Evolutionary conservation across 2,797 vertebrate species (phyloP).

Genomic region (Potorous gilbertii): DNA sequence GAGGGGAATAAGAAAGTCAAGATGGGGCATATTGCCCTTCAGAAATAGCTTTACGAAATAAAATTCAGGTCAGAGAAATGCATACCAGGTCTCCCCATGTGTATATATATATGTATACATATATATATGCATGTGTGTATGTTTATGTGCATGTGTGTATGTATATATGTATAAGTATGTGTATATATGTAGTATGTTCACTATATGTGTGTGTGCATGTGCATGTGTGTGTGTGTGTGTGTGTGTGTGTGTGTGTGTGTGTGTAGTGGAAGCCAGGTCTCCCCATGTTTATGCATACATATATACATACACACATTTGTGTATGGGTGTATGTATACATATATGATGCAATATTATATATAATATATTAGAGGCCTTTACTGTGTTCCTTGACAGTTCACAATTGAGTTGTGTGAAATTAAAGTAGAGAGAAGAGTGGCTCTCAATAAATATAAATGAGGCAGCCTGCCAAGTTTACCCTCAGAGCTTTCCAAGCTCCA

Average conservation of each 20-base stretch:
- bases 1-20: neutral
- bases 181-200: no score
- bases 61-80: slow-evolving; percentile 70
- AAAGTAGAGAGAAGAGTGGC: slow-evolving; percentile 28
- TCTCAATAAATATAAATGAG: slow-evolving; percentile 56
- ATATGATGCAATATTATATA: neutral
- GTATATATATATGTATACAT: neutral
- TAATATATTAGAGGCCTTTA: slow-evolving; percentile 63
- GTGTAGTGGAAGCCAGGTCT: no score
- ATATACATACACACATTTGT: no score
- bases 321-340: neutral
- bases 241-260: no score
- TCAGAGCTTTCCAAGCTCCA: slow-evolving; percentile 38
- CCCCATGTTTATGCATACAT: no score
- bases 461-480: slow-evolving; percentile 35
- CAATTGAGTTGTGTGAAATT: slow-evolving; percentile 66
- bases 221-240: no score
- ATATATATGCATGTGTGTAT: no score
- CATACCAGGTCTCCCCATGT: slow-evolving; percentile 2
- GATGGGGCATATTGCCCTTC: neutral
- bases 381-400: slow-evolving; percentile 48
- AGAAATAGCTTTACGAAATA: slow-evolving; percentile 39
- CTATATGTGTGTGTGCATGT: no score
- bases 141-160: no score
- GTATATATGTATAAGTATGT: no score